phyloP scores from a whole-genome alignment of 2,113 vertebrate genomes.

The Triplophysa tibetana region DNA sequence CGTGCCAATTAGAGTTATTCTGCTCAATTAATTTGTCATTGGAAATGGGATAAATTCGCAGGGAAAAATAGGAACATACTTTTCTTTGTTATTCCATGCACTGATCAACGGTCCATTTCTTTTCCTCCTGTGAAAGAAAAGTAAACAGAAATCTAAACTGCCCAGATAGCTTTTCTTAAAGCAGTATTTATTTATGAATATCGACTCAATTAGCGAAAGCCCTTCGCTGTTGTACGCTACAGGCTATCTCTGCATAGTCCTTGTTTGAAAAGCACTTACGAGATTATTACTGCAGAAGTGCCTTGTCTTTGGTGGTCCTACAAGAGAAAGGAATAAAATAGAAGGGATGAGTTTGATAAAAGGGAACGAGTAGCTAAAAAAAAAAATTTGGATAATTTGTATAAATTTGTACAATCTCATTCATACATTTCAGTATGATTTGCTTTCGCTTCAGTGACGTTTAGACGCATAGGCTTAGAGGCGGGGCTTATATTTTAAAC shows the following conservation, averaged over 20 bases:
- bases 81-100: constrained; percentile 11
- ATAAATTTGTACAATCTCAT: not conserved
- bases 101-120: constrained; percentile 16
- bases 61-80: constrained; percentile 47
- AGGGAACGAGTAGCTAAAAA: constrained; percentile 8
- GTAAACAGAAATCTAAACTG: constrained; percentile 36
- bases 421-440: too few relatives aligned
- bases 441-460: too few relatives aligned
- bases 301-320: constrained; percentile 19
- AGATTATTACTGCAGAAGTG: constrained; percentile 33
- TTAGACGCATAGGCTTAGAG: too few relatives aligned
- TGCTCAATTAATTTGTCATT: constrained; percentile 57
- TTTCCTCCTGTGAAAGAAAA: constrained; percentile 37
- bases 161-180: constrained; percentile 41
- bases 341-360: not conserved
- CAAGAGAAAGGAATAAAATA: constrained; percentile 17
- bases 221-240: too few relatives aligned
- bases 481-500: not conserved
- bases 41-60: constrained; percentile 62
- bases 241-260: too few relatives aligned
- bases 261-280: constrained; percentile 38
- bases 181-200: constrained; percentile 53
- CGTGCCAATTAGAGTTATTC: constrained; percentile 61
- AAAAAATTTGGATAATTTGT: not conserved
- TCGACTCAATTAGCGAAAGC: constrained; percentile 52